phyloP scores from a whole-genome alignment of 1,140 invertebrate species.

The Zaprionus davidi region DNA sequence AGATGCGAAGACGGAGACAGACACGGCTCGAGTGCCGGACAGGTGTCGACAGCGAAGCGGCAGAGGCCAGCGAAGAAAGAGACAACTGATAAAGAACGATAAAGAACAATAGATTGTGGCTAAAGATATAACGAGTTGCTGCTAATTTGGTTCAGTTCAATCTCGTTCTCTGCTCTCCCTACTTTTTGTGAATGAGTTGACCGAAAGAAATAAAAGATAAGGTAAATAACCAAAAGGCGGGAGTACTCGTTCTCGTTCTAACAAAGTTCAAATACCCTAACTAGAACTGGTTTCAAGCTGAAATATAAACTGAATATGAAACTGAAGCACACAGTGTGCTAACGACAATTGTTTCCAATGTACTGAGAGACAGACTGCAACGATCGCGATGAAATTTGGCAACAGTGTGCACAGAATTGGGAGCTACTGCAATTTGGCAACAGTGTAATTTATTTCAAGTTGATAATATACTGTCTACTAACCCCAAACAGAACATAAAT shows the following conservation, averaged over 20 bases:
- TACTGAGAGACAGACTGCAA: too few species aligned
- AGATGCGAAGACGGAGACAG: background rate
- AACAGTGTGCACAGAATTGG: too few species aligned
- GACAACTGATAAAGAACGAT: background rate
- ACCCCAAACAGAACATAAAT: too few species aligned
- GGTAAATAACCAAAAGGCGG: background rate
- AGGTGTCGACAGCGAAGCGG: slow-evolving; percentile 49
- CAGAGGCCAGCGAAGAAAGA: background rate
- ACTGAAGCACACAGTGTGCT: too few species aligned
- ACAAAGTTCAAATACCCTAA: background rate
- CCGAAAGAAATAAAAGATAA: slow-evolving; percentile 7
- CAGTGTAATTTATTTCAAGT: too few species aligned
- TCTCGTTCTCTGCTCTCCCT: background rate
- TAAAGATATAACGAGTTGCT: slow-evolving; percentile 24
- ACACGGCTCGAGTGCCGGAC: slow-evolving; percentile 4
- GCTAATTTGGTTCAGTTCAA: slow-evolving; percentile 35
- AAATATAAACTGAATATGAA: too few species aligned
- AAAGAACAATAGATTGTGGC: slow-evolving; percentile 13
- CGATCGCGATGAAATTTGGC: too few species aligned
- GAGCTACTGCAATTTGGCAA: too few species aligned
- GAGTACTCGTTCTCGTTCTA: background rate
- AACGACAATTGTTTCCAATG: too few species aligned
- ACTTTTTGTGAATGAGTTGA: slow-evolving; percentile 29
- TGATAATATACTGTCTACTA: too few species aligned
- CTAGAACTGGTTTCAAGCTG: background rate